Evolutionary conservation across 2,797 vertebrate species (phyloP), one percentile per base, ranked within the genome.

Genomic region (Siniperca undulata): DNA sequence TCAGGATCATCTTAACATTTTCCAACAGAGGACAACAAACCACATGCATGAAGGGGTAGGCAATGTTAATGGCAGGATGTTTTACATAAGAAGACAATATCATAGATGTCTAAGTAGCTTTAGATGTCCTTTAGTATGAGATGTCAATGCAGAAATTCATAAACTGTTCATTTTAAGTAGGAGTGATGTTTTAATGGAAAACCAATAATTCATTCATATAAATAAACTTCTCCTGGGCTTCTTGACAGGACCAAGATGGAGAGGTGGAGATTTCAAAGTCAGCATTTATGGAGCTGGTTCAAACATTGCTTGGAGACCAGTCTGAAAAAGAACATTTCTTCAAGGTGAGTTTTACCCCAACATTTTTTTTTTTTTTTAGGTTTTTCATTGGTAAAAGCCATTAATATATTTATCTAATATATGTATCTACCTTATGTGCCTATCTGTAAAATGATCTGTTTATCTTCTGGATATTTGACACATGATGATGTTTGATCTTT

Each of bases 231-330:
- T 46, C 20, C 19, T 34, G 46, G 46, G 6, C 20, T 77, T 65
- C 36, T 17, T 75, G 36, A 65, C 19, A 62, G 72, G 61, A 65
- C 14, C 38, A n/a, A 70, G 62, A 76, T 44, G 66, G 20, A 46
- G 65, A 77, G 12, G 66, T 88, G 50, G 73, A 59, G 74, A 58
- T 74, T 30, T 85, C 70, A 71, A 78, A 77, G 70, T 74, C 48
- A 11, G 46, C 48, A 13, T 82, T 82, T 50, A 24, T 78, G 55
- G 44, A 68, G 52, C 70, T 81, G 19, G 52, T 81, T 61, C 10
- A 77, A 22, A 80, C 17, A 6, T 8, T 79, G 22, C 22, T 72
- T 5, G 27, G 40, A 66, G 38, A 84, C 27, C 27, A 42, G 14
- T 55, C 48, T 67, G 38, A 72, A 55, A 84, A 58, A 55, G 46